Evolutionary conservation across 1,140 invertebrate genomes (phyloP), one percentile per base, ranked within the genome.

Genomic region (Pygmarrhopalites habei): DNA sequence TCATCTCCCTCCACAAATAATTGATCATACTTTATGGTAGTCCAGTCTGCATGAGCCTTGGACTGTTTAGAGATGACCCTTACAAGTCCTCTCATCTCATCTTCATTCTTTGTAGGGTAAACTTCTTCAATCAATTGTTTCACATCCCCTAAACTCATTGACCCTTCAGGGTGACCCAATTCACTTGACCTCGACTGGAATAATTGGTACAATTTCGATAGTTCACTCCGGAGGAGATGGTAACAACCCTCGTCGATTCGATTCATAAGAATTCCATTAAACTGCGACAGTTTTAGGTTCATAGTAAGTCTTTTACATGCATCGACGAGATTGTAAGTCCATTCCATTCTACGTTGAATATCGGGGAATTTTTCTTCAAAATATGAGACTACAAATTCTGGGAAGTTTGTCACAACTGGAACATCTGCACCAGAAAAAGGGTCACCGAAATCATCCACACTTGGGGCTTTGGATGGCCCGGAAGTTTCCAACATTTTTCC

Each of bases 321-420:
- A n/a, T 67, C 61, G 12, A 67, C 21, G 12, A 67, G 12, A 46
- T 67, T 67, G 44, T 67, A 67, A 10, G 52, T 60, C 65, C 65
- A 60, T 21, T 60, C 58, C 49, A 57, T 60, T 14, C 61, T 35
- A 10, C 44, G n/a, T 14, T 47, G 7, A 2, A 26, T 41, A 17
- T 58, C 21, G 3, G 47, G 56, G 30, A 47, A 67, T 3, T 23
- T 21, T 21, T 58, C 41, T 29, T 63, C 61, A 55, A 67, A 67
- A 32, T 67, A 67, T 1, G 7, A 10, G 4, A 39, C 57, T 1
- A 67, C 49, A 30, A 30, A 67, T 7, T 67, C 65, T 14, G 56
- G 21, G 28, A 67, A 67, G 2, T 21, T 17, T 35, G 30, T 10
- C 14, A 65, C 25, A 10, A 23, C 46, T 19, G 46, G 60, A 14